A percentile compares a stretch with the other conserved stretches of the same genome.
These are phyloP conservation scores for Anagyrus pseudococci DNA, from an alignment of 2,888 invertebrate species.

Conservation along the genomic window DNA sequence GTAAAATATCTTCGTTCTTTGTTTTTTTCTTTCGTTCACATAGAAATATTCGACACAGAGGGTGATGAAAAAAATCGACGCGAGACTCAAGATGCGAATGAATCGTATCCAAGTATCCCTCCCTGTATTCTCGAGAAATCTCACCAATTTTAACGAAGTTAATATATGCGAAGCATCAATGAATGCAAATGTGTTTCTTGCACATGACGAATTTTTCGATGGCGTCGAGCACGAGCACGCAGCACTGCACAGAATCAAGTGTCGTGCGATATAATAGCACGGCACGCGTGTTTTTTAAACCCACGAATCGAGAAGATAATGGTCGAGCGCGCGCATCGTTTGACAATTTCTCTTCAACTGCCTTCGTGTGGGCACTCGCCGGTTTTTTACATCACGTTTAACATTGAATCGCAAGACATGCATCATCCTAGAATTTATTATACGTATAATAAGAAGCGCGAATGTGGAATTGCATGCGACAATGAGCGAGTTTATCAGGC, in stretches of 20 bases:
- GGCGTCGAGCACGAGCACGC: conserved; percentile 16
- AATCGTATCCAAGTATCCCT: conserved; percentile 9
- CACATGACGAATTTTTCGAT: conserved; percentile 27
- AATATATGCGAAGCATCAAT: conserved; percentile 29
- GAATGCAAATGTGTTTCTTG: conserved; percentile 28
- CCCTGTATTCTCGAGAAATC: conserved; percentile 24
- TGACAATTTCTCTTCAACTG: conserved; percentile 45
- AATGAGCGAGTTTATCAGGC: too few species aligned
- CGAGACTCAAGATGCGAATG: conserved; percentile 24
- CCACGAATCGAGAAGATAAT: conserved; percentile 17
- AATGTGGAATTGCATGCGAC: too few species aligned
- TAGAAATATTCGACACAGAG: conserved; percentile 20
- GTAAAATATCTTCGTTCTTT: conserved; percentile 46
- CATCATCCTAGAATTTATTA: conserved; percentile 47
- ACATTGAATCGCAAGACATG: conserved; percentile 41
- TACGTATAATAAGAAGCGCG: conserved; percentile 40
- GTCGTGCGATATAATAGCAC: conserved; percentile 14
- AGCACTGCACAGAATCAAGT: too few species aligned
- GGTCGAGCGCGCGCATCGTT: conserved; percentile 39
- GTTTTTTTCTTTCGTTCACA: conserved; percentile 19
- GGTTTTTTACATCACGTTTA: conserved; percentile 52
- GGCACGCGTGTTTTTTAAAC: too few species aligned
- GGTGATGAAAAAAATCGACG: conserved; percentile 11
- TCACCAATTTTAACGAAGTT: conserved; percentile 31
- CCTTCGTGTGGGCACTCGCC: conserved; percentile 44